Conservation (phyloP, 2,113 vertebrate genomes). For the Stomatorhinus ivindoensis region DNA sequence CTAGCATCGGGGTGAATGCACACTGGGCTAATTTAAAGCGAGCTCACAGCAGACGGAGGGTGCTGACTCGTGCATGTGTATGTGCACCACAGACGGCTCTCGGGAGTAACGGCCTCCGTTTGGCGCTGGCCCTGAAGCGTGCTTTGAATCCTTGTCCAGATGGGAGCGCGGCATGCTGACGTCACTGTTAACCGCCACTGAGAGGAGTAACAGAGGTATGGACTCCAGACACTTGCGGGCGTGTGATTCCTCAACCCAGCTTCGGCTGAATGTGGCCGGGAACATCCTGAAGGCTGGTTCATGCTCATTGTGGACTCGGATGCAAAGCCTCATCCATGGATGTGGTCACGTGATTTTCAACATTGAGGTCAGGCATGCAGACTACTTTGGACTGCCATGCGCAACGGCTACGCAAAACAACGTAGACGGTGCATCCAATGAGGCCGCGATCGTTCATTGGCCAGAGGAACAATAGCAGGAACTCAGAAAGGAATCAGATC, state of each 20-base stretch:
- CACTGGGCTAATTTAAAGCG: slow-evolving; percentile 22
- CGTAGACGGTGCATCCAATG: not conserved
- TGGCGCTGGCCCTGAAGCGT: not conserved
- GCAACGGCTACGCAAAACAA: not conserved
- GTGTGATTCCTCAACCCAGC: not conserved
- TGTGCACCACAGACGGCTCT: not conserved
- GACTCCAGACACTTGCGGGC: not conserved
- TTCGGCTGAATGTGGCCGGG: not conserved
- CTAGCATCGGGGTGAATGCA: slow-evolving; percentile 2
- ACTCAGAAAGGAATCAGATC: not conserved
- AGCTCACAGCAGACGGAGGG: not conserved
- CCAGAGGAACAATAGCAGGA: not conserved
- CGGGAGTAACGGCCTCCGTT: no score
- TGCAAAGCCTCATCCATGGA: not conserved
- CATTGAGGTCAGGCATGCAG: not conserved
- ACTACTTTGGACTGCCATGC: not conserved
- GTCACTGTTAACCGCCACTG: not conserved
- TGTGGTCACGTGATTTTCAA: not conserved
- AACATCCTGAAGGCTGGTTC: not conserved
- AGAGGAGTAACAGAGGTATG: not conserved
- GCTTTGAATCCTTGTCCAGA: not conserved
- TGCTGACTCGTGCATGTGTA: not conserved
- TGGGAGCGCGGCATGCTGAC: not conserved
- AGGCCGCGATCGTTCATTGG: not conserved
- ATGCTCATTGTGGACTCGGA: not conserved